These are phyloP conservation scores for Spodoptera littoralis DNA, from an alignment of 2,888 invertebrate genomes.

Conservation along the genomic window DNA sequence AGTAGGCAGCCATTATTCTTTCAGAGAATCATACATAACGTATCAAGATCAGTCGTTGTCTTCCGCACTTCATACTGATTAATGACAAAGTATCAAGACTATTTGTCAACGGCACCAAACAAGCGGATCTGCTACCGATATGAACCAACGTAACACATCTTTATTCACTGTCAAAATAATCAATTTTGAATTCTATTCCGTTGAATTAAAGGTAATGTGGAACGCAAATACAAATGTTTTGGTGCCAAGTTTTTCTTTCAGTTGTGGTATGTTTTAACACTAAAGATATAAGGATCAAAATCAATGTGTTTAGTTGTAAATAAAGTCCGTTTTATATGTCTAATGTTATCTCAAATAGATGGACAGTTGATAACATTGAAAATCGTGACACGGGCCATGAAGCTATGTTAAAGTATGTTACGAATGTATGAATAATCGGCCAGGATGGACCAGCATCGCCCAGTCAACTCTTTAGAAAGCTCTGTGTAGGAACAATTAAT, in stretches of 20 bases:
- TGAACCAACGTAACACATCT: slow-evolving; percentile 33
- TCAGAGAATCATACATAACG: neutral
- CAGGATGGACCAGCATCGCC: neutral
- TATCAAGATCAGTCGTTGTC: slow-evolving; percentile 12
- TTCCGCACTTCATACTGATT: slow-evolving; percentile 58
- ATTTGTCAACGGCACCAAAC: slow-evolving; percentile 68
- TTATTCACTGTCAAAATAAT: no score
- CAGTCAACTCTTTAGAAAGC: slow-evolving; percentile 22
- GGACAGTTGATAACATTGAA: slow-evolving; percentile 57
- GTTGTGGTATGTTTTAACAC: no score
- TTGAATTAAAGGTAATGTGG: no score
- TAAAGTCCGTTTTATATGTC: no score
- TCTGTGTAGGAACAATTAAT: slow-evolving; percentile 50
- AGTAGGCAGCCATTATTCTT: neutral
- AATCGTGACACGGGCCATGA: slow-evolving; percentile 24
- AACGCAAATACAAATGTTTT: no score
- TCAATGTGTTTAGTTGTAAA: no score
- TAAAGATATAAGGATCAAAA: no score
- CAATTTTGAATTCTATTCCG: no score
- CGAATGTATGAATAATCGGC: slow-evolving; percentile 45
- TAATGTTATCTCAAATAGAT: slow-evolving; percentile 40
- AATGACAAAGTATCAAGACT: slow-evolving; percentile 60
- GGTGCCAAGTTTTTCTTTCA: no score
- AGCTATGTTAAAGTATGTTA: slow-evolving; percentile 20
- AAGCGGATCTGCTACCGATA: slow-evolving; percentile 62